phyloP scores from a whole-genome alignment of 2,797 vertebrate genomes.

The Saxicola maurus region DNA sequence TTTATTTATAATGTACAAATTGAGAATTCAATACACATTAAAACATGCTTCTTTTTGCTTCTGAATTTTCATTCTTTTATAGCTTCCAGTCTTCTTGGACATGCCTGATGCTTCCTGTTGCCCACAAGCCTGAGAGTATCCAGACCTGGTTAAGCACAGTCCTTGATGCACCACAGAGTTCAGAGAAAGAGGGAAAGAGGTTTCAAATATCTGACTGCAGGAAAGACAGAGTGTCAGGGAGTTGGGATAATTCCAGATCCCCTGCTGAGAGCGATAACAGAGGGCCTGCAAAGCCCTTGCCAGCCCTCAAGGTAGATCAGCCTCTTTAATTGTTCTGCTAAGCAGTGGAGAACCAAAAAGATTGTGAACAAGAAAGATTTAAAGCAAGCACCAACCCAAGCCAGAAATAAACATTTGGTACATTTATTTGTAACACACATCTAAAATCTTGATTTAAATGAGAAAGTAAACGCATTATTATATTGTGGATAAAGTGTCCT shows the following conservation, averaged over 20 bases:
- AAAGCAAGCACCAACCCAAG: neutral
- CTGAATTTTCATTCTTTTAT: neutral
- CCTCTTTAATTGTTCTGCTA: neutral
- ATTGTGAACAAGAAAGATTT: neutral
- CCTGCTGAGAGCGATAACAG: neutral
- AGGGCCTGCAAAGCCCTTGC: neutral
- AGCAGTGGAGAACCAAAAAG: neutral
- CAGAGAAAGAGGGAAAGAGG: neutral
- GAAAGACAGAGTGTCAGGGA: neutral
- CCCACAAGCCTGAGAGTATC: neutral
- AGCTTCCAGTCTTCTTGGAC: neutral
- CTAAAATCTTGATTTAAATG: neutral
- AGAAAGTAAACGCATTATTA: neutral
- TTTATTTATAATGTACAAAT: neutral
- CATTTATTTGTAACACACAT: accelerated
- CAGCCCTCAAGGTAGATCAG: neutral
- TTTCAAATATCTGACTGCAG: neutral
- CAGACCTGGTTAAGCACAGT: neutral
- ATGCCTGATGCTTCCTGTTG: neutral
- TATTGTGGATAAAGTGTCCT: neutral
- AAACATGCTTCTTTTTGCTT: neutral
- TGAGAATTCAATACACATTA: neutral
- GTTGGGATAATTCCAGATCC: neutral
- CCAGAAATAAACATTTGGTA: neutral
- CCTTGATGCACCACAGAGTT: neutral